Evolutionary conservation across 2,113 vertebrate genomes (phyloP).

Genomic region (Psophia crepitans): DNA sequence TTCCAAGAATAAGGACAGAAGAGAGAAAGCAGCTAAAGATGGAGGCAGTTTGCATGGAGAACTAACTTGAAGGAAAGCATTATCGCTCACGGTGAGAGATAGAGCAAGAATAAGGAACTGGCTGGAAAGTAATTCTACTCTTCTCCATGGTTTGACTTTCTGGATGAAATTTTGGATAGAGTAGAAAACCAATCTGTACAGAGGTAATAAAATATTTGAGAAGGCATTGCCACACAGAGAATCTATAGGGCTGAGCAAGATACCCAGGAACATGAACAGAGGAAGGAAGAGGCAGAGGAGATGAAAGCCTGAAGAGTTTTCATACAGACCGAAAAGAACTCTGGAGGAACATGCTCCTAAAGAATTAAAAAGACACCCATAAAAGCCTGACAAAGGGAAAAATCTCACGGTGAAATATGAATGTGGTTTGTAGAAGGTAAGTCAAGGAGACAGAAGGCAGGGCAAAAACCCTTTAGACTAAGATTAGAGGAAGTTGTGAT

Average conservation of each 20-base stretch:
- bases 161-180: neutral
- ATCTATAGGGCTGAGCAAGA: neutral
- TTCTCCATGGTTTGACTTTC: neutral
- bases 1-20: neutral
- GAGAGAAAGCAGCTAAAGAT: neutral
- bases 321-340: conserved; percentile 16
- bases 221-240: neutral
- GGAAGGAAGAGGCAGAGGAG: neutral
- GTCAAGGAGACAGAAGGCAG: conserved; percentile 5
- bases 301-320: conserved; percentile 36
- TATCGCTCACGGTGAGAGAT: neutral
- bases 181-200: neutral
- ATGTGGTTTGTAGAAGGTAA: neutral
- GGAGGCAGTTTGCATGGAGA: neutral
- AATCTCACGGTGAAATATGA: neutral
- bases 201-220: neutral
- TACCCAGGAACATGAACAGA: neutral
- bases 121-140: neutral
- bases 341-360: neutral
- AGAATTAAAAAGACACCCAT: conserved; percentile 26
- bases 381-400: conserved; percentile 16
- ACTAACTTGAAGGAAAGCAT: neutral
- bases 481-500: neutral
- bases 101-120: neutral
- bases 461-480: conserved; percentile 15